Evolutionary conservation across 2,888 invertebrate genomes (phyloP).

Genomic region (Neoaliturus tenellus): DNA sequence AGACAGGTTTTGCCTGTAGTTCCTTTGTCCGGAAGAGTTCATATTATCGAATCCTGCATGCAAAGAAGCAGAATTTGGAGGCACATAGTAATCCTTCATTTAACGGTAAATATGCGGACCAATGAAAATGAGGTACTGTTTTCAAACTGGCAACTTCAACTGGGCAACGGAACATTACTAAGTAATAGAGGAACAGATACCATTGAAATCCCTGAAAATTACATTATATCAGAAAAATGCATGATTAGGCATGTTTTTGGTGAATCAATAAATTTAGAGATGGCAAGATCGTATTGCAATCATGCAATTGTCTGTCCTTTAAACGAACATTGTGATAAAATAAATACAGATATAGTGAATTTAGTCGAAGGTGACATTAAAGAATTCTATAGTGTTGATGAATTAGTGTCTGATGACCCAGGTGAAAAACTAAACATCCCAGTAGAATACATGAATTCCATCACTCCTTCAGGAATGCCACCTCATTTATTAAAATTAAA

Average conservation of each 20-base stretch:
- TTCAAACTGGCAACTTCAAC: slow-evolving; percentile 47
- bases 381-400: not conserved
- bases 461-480: slow-evolving; percentile 18
- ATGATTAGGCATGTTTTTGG: not conserved
- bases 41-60: not conserved
- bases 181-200: not conserved
- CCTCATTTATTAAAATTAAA: not conserved
- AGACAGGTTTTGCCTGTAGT: slow-evolving; percentile 44
- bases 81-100: no score
- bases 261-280: not conserved
- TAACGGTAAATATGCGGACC: slow-evolving; percentile 54
- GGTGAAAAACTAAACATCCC: not conserved
- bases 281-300: not conserved
- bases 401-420: not conserved
- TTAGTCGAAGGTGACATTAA: not conserved
- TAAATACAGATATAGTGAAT: not conserved
- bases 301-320: not conserved
- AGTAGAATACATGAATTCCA: not conserved
- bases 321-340: not conserved
- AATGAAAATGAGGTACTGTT: slow-evolving; percentile 52
- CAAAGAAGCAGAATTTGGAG: no score
- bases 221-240: not conserved
- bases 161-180: slow-evolving; percentile 52
- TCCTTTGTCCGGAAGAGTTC: not conserved
- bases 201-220: slow-evolving; percentile 39